phyloP scores from a whole-genome alignment of 35 echinoderm and acorn worm genomes.

The Apostichopus californicus region DNA sequence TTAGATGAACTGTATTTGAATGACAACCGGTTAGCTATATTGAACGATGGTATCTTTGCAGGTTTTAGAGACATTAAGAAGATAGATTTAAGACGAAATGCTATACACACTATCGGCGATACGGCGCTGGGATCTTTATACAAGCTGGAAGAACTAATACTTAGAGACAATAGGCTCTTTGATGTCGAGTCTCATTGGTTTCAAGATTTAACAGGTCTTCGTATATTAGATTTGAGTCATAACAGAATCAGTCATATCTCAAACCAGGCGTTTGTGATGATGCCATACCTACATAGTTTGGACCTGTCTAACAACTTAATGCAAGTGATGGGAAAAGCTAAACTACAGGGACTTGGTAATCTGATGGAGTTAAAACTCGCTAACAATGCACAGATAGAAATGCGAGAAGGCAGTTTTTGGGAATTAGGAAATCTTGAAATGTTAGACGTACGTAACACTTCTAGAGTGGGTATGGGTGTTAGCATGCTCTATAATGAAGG shows the following conservation, averaged over 20 bases:
- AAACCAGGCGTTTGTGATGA: not conserved
- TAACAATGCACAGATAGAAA: not conserved
- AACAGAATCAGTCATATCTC: constrained; percentile 37
- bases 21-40: not conserved
- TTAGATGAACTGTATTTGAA: constrained; percentile 2
- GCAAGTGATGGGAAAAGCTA: not conserved
- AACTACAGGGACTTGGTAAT: constrained; percentile 18
- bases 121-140: constrained; percentile 26
- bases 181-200: constrained; percentile 24
- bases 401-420: constrained; percentile 22
- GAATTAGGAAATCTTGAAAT: constrained; percentile 2
- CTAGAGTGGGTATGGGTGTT: not conserved
- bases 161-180: constrained; percentile 1
- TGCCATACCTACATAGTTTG: constrained; percentile 8
- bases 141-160: constrained; percentile 14
- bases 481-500: not conserved
- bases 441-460: constrained; percentile 22
- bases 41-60: not conserved
- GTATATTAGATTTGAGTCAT: constrained; percentile 17
- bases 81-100: not conserved
- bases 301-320: constrained; percentile 37
- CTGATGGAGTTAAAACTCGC: constrained; percentile 10
- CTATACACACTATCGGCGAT: constrained; percentile 14
- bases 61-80: constrained; percentile 39
- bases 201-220: constrained; percentile 9